Conservation (phyloP, 2,888 invertebrate genomes). For the Stenolophus ochropezus region DNA sequence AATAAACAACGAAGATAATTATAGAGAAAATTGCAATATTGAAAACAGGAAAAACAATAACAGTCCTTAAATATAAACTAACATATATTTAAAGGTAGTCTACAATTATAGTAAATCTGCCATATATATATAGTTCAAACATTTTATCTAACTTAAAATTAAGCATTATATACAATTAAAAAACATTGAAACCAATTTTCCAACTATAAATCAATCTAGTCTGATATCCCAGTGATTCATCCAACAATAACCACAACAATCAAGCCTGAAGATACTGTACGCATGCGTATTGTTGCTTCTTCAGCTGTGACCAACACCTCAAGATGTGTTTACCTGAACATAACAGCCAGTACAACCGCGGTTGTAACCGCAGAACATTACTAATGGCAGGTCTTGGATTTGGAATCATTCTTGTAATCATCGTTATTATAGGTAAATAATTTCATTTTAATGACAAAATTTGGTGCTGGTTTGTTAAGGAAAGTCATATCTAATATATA, state of each 20-base stretch:
- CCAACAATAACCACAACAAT: neutral
- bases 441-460: constrained; percentile 22
- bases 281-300: constrained; percentile 39
- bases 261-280: neutral
- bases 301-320: constrained; percentile 10
- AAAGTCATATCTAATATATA: neutral
- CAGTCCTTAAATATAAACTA: too few relatives aligned
- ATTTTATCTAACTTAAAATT: too few relatives aligned
- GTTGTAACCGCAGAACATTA: neutral
- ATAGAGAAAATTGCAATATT: too few relatives aligned
- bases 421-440: constrained; percentile 46
- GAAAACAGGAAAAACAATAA: too few relatives aligned
- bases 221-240: too few relatives aligned
- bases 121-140: too few relatives aligned
- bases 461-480: neutral
- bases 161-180: too few relatives aligned
- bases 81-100: too few relatives aligned
- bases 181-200: too few relatives aligned
- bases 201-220: too few relatives aligned
- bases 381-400: constrained; percentile 17
- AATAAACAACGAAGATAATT: too few relatives aligned
- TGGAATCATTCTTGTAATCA: neutral
- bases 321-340: constrained; percentile 32
- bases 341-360: constrained; percentile 16
- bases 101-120: too few relatives aligned